These are phyloP conservation scores for Luscinia megarhynchos DNA, from an alignment of 2,797 vertebrate species.

Conservation along the genomic window DNA sequence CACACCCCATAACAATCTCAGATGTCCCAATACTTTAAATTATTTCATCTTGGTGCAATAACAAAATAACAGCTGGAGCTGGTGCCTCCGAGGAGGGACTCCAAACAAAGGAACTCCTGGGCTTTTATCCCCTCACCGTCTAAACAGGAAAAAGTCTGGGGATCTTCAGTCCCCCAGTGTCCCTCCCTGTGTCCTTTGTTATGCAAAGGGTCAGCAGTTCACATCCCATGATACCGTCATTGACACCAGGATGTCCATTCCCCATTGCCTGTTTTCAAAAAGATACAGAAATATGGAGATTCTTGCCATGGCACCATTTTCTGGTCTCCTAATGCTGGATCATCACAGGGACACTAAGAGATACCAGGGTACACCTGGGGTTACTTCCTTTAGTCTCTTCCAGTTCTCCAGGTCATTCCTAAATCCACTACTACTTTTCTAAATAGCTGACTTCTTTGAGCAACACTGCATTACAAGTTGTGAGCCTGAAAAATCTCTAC, in stretches of 20 bases:
- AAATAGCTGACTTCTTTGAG: background rate
- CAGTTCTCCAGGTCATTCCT: background rate
- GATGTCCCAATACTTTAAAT: no score
- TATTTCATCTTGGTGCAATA: background rate
- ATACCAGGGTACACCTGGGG: background rate
- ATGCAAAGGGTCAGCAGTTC: background rate
- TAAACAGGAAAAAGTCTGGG: background rate
- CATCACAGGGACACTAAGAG: background rate
- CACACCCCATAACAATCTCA: background rate
- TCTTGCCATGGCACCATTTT: background rate
- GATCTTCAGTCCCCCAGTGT: background rate
- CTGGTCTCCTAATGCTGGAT: background rate
- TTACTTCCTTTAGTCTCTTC: background rate
- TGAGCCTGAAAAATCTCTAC: background rate
- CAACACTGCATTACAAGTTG: background rate
- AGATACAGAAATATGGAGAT: fast-evolving
- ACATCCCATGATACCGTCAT: fast-evolving
- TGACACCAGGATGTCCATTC: background rate
- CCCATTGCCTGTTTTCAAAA: background rate
- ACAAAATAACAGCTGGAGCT: background rate
- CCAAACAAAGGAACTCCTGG: background rate
- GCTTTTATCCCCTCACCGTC: background rate
- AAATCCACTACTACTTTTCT: background rate
- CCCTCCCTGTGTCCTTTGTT: background rate
- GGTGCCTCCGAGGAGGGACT: fast-evolving